Evolutionary conservation across 2,113 vertebrate genomes (phyloP), one percentile per base, ranked within the genome.

Genomic region (Cinclus mexicanus): DNA sequence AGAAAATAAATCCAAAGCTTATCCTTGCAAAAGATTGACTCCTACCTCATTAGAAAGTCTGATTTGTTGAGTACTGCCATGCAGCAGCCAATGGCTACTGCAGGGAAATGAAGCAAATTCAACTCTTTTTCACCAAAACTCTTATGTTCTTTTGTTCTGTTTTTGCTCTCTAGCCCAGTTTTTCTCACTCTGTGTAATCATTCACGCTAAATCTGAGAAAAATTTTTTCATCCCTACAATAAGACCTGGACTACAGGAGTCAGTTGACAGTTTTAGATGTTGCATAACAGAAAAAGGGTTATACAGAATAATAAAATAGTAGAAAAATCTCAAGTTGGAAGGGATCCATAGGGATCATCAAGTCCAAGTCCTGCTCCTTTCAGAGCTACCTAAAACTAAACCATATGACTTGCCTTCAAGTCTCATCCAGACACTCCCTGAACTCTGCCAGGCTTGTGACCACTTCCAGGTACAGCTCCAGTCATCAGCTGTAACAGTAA

Each of bases 341-440:
- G 26, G 18, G 18, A 52, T 52, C 26, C 10, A 12, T 15, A 24
- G 63, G 23, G 37, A 53, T 37, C 39, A 46, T 39, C 0, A 0
- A 41, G 29, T 70, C 33, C 19, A 63, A 25, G 8, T n/a, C 11
- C 11, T 29, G 7, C 17, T 76, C 6, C 22, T 76, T 12, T 16
- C 61, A 39, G n/a, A 50, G 21, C 44, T 55, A 28, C 23, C 22
- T 60, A 21, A 75, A 75, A 65, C 14, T 65, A 26, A 92, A 42
- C 46, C 23, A 5, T 20, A 7, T 59, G 35, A 25, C 17, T 35
- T 57, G 21, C 47, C 59, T 44, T 41, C 59, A 17, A 80, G 17
- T 42, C 9, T 53, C 3, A 0, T 42, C 61, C 53, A 68, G 57
- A 25, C 10, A 1, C 59, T 74, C 12, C 35, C 47, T 72, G 47